A percentile compares a stretch with the other conserved stretches of the same genome.
phyloP scores from a whole-genome alignment of 92 coral and sea anemone species.

The Montipora capitata region DNA sequence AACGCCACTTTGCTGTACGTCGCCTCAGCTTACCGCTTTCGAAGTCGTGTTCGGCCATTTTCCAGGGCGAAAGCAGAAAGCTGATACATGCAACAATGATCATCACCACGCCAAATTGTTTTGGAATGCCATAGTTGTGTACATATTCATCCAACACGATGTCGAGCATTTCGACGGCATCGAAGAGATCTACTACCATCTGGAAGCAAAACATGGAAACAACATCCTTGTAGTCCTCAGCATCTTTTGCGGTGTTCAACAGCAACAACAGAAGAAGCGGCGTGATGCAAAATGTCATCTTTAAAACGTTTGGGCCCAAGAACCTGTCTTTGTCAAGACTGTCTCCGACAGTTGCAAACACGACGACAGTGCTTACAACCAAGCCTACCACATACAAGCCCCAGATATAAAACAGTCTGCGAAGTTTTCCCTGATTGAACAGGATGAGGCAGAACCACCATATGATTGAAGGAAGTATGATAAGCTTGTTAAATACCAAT shows the following conservation, averaged over 20 bases:
- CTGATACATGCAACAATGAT: constrained; percentile 49
- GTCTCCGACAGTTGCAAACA: constrained; percentile 11
- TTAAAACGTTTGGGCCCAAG: constrained; percentile 21
- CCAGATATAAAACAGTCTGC: not conserved
- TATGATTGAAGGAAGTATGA: not conserved
- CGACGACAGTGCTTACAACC: too few relatives aligned
- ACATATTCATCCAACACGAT: constrained; percentile 49
- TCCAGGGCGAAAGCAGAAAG: constrained; percentile 54
- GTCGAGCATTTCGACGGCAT: constrained; percentile 68
- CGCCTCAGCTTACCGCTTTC: not conserved
- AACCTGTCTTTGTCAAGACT: constrained; percentile 3
- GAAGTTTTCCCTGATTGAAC: not conserved
- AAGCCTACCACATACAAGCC: not conserved
- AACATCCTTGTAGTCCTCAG: constrained; percentile 22
- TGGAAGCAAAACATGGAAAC: constrained; percentile 42
- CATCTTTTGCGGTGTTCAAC: constrained; percentile 13
- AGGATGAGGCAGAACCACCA: not conserved
- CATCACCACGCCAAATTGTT: constrained; percentile 27
- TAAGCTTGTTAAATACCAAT: not conserved
- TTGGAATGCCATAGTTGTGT: constrained; percentile 15
- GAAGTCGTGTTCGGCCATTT: constrained; percentile 66
- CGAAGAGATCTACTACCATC: constrained; percentile 77
- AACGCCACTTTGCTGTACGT: not conserved
- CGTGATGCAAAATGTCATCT: constrained; percentile 12
- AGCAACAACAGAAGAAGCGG: constrained; percentile 37